A percentile compares a stretch with the other conserved stretches of the same genome.
phyloP scores from a whole-genome alignment of 2,797 vertebrate genomes.

The Capromys pilorides region DNA sequence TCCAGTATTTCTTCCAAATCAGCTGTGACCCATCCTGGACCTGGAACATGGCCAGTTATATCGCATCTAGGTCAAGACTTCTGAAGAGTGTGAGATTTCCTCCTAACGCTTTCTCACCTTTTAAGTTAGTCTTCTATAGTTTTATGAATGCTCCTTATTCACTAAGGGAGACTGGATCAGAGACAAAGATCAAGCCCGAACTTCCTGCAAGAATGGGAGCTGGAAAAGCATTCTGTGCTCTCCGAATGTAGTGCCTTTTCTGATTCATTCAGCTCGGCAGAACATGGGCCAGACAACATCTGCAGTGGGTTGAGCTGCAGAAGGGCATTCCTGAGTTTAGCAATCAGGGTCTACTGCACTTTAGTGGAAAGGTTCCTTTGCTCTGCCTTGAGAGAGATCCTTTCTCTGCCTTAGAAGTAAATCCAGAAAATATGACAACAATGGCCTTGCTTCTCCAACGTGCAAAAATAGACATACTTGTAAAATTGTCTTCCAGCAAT shows the following conservation, averaged over 20 bases:
- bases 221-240: not conserved
- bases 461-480: not conserved
- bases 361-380: not conserved
- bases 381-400: not conserved
- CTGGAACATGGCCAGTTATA: not conserved
- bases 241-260: not conserved
- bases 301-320: not conserved
- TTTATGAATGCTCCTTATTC: not conserved
- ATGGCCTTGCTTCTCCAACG: not conserved
- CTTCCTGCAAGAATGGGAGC: not conserved
- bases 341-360: not conserved
- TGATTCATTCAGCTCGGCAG: not conserved
- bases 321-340: not conserved
- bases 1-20: not conserved
- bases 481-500: not conserved
- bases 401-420: not conserved
- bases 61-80: not conserved
- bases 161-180: not conserved
- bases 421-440: not conserved
- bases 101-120: not conserved
- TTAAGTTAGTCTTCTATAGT: not conserved
- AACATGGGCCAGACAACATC: not conserved
- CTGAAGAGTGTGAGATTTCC: not conserved
- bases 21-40: not conserved
- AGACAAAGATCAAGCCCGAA: not conserved